Evolutionary conservation across 2,888 invertebrate species (phyloP).

Genomic region (Ditula angustiorana): DNA sequence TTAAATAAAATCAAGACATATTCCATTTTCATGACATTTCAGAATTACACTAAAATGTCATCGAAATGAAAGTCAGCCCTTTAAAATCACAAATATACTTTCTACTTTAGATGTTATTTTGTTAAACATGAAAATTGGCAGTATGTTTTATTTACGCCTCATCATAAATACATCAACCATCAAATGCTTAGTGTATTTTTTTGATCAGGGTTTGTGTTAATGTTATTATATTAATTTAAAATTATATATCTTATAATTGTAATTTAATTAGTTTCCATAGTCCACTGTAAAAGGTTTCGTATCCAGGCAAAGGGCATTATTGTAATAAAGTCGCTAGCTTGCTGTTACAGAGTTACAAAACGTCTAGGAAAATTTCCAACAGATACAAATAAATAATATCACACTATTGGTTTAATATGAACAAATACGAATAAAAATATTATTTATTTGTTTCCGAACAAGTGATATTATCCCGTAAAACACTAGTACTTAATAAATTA

Average conservation of each 20-base stretch:
- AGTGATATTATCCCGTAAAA: no score
- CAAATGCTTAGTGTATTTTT: background rate
- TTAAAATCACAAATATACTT: background rate
- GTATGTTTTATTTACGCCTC: slow-evolving; percentile 49
- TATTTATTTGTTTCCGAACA: no score
- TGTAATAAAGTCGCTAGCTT: background rate
- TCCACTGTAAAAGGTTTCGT: slow-evolving; percentile 13
- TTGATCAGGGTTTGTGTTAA: background rate
- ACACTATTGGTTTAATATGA: no score
- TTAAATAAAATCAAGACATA: slow-evolving; percentile 2
- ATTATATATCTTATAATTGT: slow-evolving; percentile 3
- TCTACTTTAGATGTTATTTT: slow-evolving; percentile 10
- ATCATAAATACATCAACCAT: slow-evolving; percentile 1
- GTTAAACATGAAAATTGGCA: slow-evolving; percentile 62
- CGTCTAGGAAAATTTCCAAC: no score
- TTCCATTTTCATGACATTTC: background rate
- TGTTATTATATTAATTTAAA: slow-evolving; percentile 1
- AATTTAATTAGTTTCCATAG: slow-evolving; percentile 24
- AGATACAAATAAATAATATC: no score
- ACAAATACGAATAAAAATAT: no score
- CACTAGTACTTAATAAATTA: no score
- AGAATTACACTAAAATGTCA: background rate
- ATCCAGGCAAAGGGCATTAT: no score
- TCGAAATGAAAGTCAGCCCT: background rate
- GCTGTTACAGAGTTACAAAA: background rate